phyloP scores from a whole-genome alignment of 2,888 invertebrate species.

The Lasioglossum figueresi region DNA sequence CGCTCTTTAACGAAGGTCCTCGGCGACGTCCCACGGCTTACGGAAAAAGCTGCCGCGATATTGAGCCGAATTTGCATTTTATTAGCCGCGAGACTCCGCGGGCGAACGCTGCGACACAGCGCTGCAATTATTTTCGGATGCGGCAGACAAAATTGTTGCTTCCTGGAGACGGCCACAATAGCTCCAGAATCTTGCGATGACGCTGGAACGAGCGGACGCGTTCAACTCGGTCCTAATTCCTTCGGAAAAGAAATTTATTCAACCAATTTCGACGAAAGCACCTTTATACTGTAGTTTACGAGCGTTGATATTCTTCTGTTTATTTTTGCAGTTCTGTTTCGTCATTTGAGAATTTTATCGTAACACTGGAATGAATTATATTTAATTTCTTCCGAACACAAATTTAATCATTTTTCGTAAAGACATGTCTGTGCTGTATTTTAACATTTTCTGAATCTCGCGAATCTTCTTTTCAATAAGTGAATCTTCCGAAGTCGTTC shows the following conservation, averaged over 20 bases:
- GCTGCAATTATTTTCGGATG: slow-evolving; percentile 15
- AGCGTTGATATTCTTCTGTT: neutral
- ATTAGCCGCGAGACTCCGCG: slow-evolving; percentile 1
- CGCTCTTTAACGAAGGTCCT: slow-evolving; percentile 6
- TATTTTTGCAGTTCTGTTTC: neutral
- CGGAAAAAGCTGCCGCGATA: slow-evolving; percentile 26
- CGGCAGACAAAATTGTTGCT: neutral
- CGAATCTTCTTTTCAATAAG: no score
- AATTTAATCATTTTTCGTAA: neutral
- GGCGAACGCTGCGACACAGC: neutral
- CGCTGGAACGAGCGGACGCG: neutral
- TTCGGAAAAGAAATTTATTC: neutral
- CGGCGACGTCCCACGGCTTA: no score
- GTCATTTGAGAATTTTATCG: neutral
- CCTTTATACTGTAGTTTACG: neutral
- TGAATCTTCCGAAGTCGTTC: neutral
- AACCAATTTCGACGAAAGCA: neutral
- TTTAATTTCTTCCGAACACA: neutral
- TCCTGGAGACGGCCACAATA: neutral
- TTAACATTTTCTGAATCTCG: neutral
- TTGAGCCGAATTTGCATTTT: slow-evolving; percentile 53
- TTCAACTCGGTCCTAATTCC: neutral
- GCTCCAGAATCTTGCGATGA: neutral
- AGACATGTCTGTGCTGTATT: neutral
- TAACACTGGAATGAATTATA: neutral